Evolutionary conservation across 2,888 invertebrate species (phyloP).

Genomic region (Andrena chrysosceles): DNA sequence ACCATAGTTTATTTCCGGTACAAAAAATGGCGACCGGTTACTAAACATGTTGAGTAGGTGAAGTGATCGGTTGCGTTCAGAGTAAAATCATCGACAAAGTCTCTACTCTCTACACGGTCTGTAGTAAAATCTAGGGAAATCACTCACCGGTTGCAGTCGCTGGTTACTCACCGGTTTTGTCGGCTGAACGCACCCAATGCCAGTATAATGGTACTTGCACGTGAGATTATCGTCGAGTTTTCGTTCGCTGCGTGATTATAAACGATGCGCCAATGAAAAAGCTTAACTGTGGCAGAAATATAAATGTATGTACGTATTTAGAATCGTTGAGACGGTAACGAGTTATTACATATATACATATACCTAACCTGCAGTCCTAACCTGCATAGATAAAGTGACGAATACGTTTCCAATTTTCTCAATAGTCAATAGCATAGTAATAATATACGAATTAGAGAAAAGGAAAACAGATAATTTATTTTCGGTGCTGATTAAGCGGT

Average conservation of each 20-base stretch:
- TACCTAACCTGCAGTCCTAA: constrained; percentile 57
- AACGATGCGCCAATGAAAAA: constrained; percentile 1
- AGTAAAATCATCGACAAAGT: no score
- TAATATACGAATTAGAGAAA: constrained; percentile 1
- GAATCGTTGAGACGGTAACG: background rate
- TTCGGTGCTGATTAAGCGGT: background rate
- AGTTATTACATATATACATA: no score
- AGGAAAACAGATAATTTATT: background rate
- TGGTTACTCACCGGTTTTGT: no score
- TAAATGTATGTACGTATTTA: no score
- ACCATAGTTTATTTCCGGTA: no score
- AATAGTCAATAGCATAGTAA: constrained; percentile 6
- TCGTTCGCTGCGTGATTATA: background rate
- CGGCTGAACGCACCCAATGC: no score
- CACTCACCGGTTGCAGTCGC: no score
- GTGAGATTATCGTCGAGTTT: background rate
- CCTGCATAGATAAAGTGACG: constrained; percentile 61
- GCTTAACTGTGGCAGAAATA: background rate
- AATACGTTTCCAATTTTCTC: constrained; percentile 51
- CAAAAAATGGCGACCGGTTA: no score
- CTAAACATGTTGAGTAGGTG: no score
- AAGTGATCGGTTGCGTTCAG: no score
- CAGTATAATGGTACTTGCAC: background rate
- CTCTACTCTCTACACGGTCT: no score
- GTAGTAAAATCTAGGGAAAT: no score